Base-by-base conservation (phyloP, 1,140 invertebrate genomes). In the Cotesia chilonis region DNA sequence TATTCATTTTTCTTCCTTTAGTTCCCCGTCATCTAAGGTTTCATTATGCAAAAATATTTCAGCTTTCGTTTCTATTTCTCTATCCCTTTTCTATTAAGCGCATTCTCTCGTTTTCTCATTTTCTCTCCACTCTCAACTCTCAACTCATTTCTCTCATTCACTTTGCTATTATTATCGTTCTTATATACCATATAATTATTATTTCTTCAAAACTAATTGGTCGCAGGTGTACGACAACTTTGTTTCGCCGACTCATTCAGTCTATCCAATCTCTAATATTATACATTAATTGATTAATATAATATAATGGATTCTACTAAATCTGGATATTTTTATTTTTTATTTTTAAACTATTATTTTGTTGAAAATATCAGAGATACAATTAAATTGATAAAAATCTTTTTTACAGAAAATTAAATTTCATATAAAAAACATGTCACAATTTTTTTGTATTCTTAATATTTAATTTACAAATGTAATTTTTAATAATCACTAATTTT, bases 41-140 rank as follows among this genome's bases (percentile, higher is more conserved):
- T 71, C 75, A 75, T 79, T 79, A 81, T 82, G 81, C 76, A 84
- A 84, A 84, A 83, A 83, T 84, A 84, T 80, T 76, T 80, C 75
- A 78, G 78, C 73, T 82, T 61, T 59, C 69, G 67, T 57, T 47
- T 61, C 63, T 71, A 63, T 70, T 59, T 74, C 59, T 61, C 60
- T 74, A 36, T 54, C 4, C 57, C 65, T 52, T 38, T 63, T 63
- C 36, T n/a, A 10, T 37, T 38, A 12, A 63, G 35, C 37, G 60
- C 28, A n/a, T 38, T 63, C 60, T 12, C 60, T 65, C 63, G 54
- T 54, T 55, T 67, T 47, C 67, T 71, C 67, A 51, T 60, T 65
- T 60, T 66, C 65, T 67, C 68, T 20, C 64, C 65, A 68, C 61
- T 72, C 71, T 72, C 28, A 28, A 28, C 28, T 47, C 41, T 47